A percentile compares a stretch with the other conserved stretches of the same genome.
These are phyloP conservation scores for Zalophus californianus DNA, from an alignment of 2,797 vertebrate species.

Conservation along the genomic window DNA sequence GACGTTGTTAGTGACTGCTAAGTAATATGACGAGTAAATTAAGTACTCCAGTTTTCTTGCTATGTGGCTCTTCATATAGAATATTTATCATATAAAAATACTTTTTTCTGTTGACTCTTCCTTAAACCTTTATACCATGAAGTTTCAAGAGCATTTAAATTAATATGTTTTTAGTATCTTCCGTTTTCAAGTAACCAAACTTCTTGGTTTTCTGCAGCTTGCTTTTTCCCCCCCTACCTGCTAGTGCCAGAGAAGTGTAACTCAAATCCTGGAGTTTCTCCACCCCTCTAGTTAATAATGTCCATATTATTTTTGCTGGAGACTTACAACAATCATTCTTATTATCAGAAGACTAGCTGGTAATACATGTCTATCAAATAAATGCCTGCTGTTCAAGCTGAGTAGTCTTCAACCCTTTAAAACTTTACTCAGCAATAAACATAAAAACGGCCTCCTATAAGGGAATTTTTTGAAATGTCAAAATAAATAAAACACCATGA, in stretches of 20 bases:
- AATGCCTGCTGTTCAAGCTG: slow-evolving; percentile 22
- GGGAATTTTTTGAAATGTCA: slow-evolving; percentile 53
- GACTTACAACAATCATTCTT: slow-evolving; percentile 27
- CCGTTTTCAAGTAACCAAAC: slow-evolving; percentile 38
- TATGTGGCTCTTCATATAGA: not conserved
- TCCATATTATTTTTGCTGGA: not conserved
- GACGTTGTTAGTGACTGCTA: slow-evolving; percentile 62
- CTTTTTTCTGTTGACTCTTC: slow-evolving; percentile 31
- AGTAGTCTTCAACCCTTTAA: slow-evolving; percentile 52
- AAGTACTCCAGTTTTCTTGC: slow-evolving; percentile 20
- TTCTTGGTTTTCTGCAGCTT: slow-evolving; percentile 24
- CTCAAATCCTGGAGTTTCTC: not conserved
- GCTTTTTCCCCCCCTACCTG: not conserved
- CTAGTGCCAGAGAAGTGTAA: not conserved
- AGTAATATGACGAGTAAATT: not conserved
- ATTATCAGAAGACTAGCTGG: slow-evolving; percentile 24
- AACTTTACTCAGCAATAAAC: not conserved
- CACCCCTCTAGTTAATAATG: not conserved
- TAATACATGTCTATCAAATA: slow-evolving; percentile 28
- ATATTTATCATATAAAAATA: not conserved
- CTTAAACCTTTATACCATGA: slow-evolving; percentile 11
- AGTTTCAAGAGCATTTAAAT: slow-evolving; percentile 42
- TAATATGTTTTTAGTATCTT: slow-evolving; percentile 54
- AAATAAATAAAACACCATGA: slow-evolving; percentile 41
- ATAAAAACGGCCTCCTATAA: slow-evolving; percentile 18